These are phyloP conservation scores for Phalacrocorax pelagicus DNA, from an alignment of 2,113 vertebrate genomes.

Conservation along the genomic window DNA sequence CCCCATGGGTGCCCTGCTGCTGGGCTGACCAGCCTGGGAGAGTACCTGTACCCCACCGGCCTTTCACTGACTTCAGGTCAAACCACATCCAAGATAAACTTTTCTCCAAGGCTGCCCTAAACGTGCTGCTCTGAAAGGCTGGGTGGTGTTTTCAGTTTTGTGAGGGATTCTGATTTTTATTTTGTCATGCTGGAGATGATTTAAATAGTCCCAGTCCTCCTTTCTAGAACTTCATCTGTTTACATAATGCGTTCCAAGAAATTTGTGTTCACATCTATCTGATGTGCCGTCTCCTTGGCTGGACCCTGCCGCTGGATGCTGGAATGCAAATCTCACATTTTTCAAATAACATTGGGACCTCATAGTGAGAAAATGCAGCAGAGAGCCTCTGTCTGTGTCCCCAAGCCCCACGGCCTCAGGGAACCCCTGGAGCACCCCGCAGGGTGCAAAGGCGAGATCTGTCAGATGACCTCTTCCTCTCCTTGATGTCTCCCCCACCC, in stretches of 20 bases:
- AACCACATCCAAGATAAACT: background rate
- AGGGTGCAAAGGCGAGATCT: background rate
- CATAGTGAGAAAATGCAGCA: background rate
- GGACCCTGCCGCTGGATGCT: background rate
- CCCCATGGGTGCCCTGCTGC: background rate
- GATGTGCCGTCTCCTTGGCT: background rate
- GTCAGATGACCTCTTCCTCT: background rate
- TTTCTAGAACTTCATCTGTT: slow-evolving; percentile 39
- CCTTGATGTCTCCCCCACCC: background rate
- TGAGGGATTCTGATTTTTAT: background rate
- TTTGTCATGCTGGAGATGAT: slow-evolving; percentile 1
- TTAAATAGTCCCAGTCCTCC: slow-evolving; percentile 30
- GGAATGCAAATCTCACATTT: slow-evolving; percentile 47
- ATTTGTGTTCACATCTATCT: background rate
- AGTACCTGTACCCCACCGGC: slow-evolving; percentile 14
- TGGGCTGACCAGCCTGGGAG: background rate
- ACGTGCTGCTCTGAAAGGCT: background rate
- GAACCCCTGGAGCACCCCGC: background rate
- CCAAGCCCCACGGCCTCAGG: background rate
- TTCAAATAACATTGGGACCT: slow-evolving; percentile 22
- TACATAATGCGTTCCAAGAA: background rate
- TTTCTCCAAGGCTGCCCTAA: background rate
- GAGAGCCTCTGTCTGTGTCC: background rate
- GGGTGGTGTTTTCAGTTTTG: background rate
- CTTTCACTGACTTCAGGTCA: background rate